These are phyloP conservation scores for Theodoxus fluviatilis DNA, from an alignment of 2,888 invertebrate genomes.

Conservation along the genomic window DNA sequence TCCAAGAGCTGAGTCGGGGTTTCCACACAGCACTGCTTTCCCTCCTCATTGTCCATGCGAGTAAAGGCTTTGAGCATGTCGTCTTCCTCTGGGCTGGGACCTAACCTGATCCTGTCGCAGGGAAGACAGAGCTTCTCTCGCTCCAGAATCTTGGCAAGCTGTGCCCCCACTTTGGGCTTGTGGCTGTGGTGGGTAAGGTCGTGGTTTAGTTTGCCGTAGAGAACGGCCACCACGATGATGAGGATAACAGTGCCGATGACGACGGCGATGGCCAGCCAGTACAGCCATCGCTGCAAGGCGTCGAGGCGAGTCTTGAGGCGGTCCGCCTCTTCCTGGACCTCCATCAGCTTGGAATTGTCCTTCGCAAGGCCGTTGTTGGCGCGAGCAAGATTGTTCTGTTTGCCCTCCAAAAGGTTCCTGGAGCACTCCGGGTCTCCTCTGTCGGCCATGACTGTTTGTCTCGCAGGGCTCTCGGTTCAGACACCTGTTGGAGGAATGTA, in stretches of 20 bases:
- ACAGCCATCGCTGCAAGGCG: constrained; percentile 38
- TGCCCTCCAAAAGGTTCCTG: constrained; percentile 23
- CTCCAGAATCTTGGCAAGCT: constrained; percentile 50
- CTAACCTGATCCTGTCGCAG: constrained; percentile 48
- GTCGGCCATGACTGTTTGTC: too few species aligned
- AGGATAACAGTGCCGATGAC: constrained; percentile 46
- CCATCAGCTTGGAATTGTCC: too few species aligned
- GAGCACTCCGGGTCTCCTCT: constrained; percentile 24
- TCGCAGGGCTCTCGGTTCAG: too few species aligned
- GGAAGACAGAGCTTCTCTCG: constrained; percentile 52
- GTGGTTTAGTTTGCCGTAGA: constrained; percentile 51
- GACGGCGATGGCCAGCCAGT: constrained; percentile 43
- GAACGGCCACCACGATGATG: constrained; percentile 45
- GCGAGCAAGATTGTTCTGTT: constrained; percentile 25
- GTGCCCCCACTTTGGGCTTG: constrained; percentile 55
- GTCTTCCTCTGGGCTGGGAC: constrained; percentile 53
- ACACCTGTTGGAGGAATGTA: too few species aligned
- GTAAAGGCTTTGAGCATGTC: constrained; percentile 48
- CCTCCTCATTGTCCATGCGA: constrained; percentile 40
- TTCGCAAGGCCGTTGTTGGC: constrained; percentile 23
- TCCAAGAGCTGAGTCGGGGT: constrained; percentile 48
- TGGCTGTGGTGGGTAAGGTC: constrained; percentile 51
- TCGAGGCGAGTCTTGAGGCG: constrained; percentile 29
- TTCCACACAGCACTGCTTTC: constrained; percentile 54
- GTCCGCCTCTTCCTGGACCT: constrained; percentile 22